A percentile compares a stretch with the other conserved stretches of the same genome.
Conservation (phyloP, 2,113 vertebrate species). For the Corythoichthys intestinalis region DNA sequence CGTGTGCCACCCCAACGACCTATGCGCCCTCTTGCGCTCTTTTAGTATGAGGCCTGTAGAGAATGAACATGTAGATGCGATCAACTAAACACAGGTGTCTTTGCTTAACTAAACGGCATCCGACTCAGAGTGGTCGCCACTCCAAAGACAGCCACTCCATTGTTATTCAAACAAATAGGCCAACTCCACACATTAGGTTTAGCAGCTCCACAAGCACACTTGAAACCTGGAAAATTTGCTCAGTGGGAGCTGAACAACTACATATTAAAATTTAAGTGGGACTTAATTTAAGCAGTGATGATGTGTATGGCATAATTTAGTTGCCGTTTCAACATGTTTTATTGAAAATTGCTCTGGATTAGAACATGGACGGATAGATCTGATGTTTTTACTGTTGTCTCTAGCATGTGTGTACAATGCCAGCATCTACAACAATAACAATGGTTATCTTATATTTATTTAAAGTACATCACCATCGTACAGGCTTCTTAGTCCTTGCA, state of each 20-base stretch:
- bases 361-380: not conserved
- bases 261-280: not conserved
- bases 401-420: too few relatives aligned
- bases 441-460: too few relatives aligned
- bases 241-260: not conserved
- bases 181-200: not conserved
- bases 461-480: too few relatives aligned
- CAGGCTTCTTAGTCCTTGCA: too few relatives aligned
- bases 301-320: not conserved
- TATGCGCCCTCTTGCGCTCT: slow-evolving; percentile 23
- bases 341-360: not conserved
- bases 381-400: not conserved
- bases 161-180: slow-evolving; percentile 38
- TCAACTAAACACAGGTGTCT: slow-evolving; percentile 30
- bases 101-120: slow-evolving; percentile 41
- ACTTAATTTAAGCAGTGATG: slow-evolving; percentile 1
- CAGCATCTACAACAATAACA: too few relatives aligned
- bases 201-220: slow-evolving; percentile 2
- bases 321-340: not conserved
- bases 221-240: slow-evolving; percentile 7
- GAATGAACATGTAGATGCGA: slow-evolving; percentile 26
- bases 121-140: slow-evolving; percentile 41
- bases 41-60: slow-evolving; percentile 2
- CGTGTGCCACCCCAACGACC: slow-evolving; percentile 44
- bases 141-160: slow-evolving; percentile 21